phyloP scores from a whole-genome alignment of 2,797 vertebrate species.

The Girardinus metallicus region DNA sequence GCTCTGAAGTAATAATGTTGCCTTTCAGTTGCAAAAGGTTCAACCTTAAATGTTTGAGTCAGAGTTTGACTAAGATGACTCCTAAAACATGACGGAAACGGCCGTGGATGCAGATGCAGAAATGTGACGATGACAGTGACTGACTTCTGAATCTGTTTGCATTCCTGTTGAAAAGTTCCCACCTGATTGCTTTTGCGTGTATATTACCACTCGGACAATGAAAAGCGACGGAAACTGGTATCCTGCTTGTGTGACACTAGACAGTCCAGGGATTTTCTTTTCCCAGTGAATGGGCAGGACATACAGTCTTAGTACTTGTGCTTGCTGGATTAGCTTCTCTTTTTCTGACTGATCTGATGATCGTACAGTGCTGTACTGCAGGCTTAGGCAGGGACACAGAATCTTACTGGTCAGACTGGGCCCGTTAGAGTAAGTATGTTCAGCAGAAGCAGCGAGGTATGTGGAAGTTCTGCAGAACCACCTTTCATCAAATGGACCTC shows the following conservation, averaged over 20 bases:
- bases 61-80: background rate
- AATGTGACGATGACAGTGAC: background rate
- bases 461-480: background rate
- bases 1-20: background rate
- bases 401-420: background rate
- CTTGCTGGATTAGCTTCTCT: background rate
- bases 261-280: background rate
- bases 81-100: background rate
- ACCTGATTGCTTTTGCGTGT: background rate
- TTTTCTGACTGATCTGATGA: background rate
- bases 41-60: background rate
- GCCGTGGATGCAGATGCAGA: background rate
- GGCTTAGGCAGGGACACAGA: background rate
- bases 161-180: background rate
- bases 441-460: background rate
- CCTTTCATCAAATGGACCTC: background rate
- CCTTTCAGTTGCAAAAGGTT: background rate
- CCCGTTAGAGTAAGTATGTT: background rate
- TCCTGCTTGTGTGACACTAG: background rate
- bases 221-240: background rate
- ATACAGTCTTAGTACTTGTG: background rate
- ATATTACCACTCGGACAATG: background rate
- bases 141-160: background rate
- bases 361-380: background rate
- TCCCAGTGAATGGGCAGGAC: background rate